Conservation (phyloP, 1,140 invertebrate species). For the Anoplophora glabripennis region DNA sequence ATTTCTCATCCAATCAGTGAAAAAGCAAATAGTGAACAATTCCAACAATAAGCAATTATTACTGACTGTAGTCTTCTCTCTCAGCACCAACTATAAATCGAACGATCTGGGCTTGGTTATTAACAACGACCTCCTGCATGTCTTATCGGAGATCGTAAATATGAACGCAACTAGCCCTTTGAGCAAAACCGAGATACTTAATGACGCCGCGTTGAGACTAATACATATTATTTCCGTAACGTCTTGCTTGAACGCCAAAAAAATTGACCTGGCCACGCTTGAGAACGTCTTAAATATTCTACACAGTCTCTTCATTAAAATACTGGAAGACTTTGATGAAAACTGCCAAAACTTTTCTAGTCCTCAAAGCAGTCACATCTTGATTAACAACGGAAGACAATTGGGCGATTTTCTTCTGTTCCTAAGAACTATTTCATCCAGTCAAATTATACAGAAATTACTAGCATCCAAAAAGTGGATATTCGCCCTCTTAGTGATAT, state of each 20-base stretch:
- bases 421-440: constrained; percentile 53
- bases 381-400: constrained; percentile 18
- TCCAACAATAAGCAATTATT: constrained; percentile 38
- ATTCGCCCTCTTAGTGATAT: constrained; percentile 52
- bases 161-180: neutral
- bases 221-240: constrained; percentile 59
- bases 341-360: constrained; percentile 17
- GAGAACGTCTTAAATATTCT: constrained; percentile 41
- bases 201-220: constrained; percentile 50
- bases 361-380: neutral
- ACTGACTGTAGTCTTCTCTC: constrained; percentile 56
- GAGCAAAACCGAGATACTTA: constrained; percentile 28
- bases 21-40: constrained; percentile 30
- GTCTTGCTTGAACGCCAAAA: constrained; percentile 52
- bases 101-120: constrained; percentile 60
- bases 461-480: constrained; percentile 55
- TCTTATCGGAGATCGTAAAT: constrained; percentile 52
- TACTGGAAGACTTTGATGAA: constrained; percentile 23
- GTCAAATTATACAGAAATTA: constrained; percentile 48
- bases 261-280: constrained; percentile 49
- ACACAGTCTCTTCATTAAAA: constrained; percentile 48
- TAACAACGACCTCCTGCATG: constrained; percentile 55
- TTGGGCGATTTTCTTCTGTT: constrained; percentile 60
- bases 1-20: constrained; percentile 45
- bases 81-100: constrained; percentile 58